Conservation (phyloP, 2,113 vertebrate genomes). For the Odocoileus hemionus region DNA sequence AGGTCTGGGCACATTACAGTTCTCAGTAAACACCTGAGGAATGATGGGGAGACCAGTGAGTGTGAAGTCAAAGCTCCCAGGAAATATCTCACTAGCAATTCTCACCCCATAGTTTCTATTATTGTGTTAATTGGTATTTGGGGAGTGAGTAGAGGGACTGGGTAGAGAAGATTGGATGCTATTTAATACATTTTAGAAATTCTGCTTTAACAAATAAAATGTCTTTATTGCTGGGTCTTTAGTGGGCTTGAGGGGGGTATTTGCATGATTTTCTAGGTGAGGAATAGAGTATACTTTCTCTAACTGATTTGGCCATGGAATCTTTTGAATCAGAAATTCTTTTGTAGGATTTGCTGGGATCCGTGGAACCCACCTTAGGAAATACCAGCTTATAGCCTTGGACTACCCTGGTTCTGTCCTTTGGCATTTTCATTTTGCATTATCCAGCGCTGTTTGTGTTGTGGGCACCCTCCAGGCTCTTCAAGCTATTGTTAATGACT, state of each 20-base stretch:
- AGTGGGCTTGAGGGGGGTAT: not conserved
- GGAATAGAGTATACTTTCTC: not conserved
- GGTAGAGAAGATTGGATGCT: not conserved
- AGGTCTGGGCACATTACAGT: fast-evolving
- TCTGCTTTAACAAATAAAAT: not conserved
- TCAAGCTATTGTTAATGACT: not conserved
- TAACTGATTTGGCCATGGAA: not conserved
- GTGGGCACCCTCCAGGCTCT: not conserved
- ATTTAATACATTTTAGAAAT: not conserved
- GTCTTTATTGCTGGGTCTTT: not conserved
- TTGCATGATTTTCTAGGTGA: not conserved
- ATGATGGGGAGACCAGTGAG: not conserved
- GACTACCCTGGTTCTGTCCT: not conserved
- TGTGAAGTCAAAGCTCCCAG: not conserved
- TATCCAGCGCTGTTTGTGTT: not conserved
- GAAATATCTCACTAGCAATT: not conserved
- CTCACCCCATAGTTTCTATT: not conserved
- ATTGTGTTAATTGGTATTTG: not conserved
- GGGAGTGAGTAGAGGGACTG: not conserved
- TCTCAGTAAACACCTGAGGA: not conserved
- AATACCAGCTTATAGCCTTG: not conserved
- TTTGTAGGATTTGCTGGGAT: not conserved
- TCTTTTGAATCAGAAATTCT: not conserved
- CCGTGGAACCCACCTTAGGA: not conserved
- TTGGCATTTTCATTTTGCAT: not conserved